Evolutionary conservation across 1,140 invertebrate genomes (phyloP).

Genomic region (Formica exsecta): DNA sequence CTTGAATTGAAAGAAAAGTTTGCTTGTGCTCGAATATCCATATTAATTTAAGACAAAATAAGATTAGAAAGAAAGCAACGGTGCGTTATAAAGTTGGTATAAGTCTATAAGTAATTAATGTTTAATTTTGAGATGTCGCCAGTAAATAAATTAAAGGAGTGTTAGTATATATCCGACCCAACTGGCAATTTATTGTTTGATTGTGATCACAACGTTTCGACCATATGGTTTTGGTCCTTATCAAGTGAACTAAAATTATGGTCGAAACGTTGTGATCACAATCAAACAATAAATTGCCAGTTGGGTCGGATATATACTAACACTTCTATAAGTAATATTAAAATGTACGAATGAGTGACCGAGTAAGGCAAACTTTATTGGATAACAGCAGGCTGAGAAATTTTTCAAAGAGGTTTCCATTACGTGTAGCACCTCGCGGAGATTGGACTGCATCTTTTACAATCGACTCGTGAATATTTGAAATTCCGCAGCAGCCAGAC

Average conservation of each 20-base stretch:
- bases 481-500: conserved; percentile 49
- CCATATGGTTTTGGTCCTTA: too few relatives aligned
- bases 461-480: conserved; percentile 77
- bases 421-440: conserved; percentile 62
- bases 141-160: too few relatives aligned
- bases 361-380: conserved; percentile 42
- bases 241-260: too few relatives aligned
- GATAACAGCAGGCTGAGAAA: conserved; percentile 49
- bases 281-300: too few relatives aligned
- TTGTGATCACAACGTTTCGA: too few relatives aligned
- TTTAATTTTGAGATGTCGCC: too few relatives aligned
- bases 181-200: too few relatives aligned
- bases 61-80: background rate
- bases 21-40: conserved; percentile 17
- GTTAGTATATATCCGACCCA: too few relatives aligned
- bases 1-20: conserved; percentile 27
- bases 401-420: conserved; percentile 68
- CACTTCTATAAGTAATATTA: conserved; percentile 55
- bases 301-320: too few relatives aligned
- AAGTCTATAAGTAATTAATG: conserved; percentile 22
- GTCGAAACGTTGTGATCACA: too few relatives aligned
- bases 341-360: conserved; percentile 57
- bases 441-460: conserved; percentile 79
- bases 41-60: conserved; percentile 29
- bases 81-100: background rate